Evolutionary conservation across 2,888 invertebrate species (phyloP).

Genomic region (Smittia aterrima): DNA sequence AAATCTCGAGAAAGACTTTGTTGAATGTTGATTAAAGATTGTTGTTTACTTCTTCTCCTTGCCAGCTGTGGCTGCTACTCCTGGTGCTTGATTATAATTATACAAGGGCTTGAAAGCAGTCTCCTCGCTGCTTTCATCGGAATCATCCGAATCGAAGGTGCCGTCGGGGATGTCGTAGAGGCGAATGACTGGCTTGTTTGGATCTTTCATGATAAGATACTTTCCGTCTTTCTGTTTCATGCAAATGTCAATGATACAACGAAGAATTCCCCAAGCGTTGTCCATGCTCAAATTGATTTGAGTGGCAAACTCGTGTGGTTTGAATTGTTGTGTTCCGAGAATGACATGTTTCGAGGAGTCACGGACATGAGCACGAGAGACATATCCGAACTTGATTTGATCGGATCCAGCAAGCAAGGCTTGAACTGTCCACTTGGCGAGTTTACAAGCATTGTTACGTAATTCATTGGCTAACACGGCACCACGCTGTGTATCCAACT

Average conservation of each 20-base stretch:
- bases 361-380: slow-evolving; percentile 89
- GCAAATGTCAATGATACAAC: slow-evolving; percentile 95
- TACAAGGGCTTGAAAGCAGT: slow-evolving; percentile 30
- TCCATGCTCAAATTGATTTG: slow-evolving; percentile 99
- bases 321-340: slow-evolving; percentile 95
- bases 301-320: slow-evolving; percentile 96
- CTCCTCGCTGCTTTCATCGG: slow-evolving; percentile 60
- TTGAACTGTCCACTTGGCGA: slow-evolving; percentile 98
- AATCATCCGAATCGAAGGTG: slow-evolving; percentile 97
- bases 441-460: slow-evolving; percentile 98
- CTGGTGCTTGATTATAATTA: slow-evolving; percentile 9
- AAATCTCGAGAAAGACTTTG: background rate
- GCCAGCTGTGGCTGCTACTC: background rate
- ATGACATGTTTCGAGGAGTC: slow-evolving; percentile 96
- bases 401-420: slow-evolving; percentile 93
- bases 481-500: slow-evolving; percentile 95
- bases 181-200: slow-evolving; percentile 96
- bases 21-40: background rate
- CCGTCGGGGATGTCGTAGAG: slow-evolving; percentile 98
- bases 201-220: slow-evolving; percentile 98
- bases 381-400: slow-evolving; percentile 98
- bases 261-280: slow-evolving; percentile 97
- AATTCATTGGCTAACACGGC: slow-evolving; percentile 98
- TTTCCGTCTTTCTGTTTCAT: slow-evolving; percentile 96
- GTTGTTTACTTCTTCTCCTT: background rate